Evolutionary conservation across 2,113 vertebrate genomes (phyloP).

Genomic region (Melanerpes aurifrons): DNA sequence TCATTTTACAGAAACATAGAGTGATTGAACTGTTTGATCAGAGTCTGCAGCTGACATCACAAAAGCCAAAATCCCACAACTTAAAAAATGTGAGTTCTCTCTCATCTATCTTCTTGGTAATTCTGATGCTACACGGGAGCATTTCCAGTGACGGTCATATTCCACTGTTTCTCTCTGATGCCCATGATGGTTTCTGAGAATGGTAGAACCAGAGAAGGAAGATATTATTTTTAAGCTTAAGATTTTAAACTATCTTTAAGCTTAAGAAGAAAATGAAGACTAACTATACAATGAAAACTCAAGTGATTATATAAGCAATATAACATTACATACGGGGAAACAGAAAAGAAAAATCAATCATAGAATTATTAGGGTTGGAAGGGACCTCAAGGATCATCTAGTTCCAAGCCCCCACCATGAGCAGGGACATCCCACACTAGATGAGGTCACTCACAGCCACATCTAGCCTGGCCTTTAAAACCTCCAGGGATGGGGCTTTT

Average conservation of each 20-base stretch:
- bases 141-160: background rate
- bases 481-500: too few relatives aligned
- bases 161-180: background rate
- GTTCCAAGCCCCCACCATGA: too few relatives aligned
- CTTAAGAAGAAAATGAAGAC: background rate
- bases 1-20: background rate
- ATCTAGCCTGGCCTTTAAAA: too few relatives aligned
- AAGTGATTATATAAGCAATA: background rate
- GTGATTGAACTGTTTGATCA: background rate
- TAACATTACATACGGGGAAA: background rate
- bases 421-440: too few relatives aligned
- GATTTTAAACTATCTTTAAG: background rate
- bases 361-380: too few relatives aligned
- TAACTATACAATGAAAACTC: background rate
- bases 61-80: conserved; percentile 10
- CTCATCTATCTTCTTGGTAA: background rate
- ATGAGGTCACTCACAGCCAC: too few relatives aligned
- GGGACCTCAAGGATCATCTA: too few relatives aligned
- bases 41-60: background rate
- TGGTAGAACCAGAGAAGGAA: background rate
- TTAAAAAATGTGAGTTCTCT: background rate
- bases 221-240: background rate
- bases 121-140: background rate
- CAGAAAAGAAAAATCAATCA: background rate
- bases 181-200: background rate